A percentile compares a stretch with the other conserved stretches of the same genome.
phyloP scores from a whole-genome alignment of 1,140 invertebrate genomes.

The Apis mellifera region DNA sequence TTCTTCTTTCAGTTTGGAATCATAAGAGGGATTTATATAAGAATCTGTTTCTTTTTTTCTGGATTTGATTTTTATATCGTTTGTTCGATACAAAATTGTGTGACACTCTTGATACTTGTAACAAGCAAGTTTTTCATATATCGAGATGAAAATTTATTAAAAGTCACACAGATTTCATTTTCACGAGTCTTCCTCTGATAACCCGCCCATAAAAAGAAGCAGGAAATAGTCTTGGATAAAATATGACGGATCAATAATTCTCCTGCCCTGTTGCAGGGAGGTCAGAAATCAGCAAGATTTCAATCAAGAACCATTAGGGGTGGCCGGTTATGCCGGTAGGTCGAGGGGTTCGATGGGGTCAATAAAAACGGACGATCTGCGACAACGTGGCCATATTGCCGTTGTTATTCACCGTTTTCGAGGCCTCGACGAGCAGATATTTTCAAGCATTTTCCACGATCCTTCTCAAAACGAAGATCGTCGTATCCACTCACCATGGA shows the following conservation, averaged over 20 bases:
- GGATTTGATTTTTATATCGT: too few species aligned
- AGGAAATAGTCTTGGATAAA: neutral
- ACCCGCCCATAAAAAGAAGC: neutral
- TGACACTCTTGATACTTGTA: too few species aligned
- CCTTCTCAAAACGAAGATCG: slow-evolving; percentile 23
- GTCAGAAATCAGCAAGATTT: slow-evolving; percentile 72
- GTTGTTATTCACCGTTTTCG: slow-evolving; percentile 59
- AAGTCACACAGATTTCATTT: too few species aligned
- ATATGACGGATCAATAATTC: slow-evolving; percentile 34
- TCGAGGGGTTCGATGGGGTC: slow-evolving; percentile 47
- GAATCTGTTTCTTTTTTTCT: too few species aligned
- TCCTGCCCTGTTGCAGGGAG: slow-evolving; percentile 20
- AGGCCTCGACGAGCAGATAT: slow-evolving; percentile 66
- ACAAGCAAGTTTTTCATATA: too few species aligned
- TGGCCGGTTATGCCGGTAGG: slow-evolving; percentile 52
- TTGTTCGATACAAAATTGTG: too few species aligned
- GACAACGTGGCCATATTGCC: slow-evolving; percentile 48
- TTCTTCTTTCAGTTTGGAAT: too few species aligned
- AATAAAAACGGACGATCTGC: slow-evolving; percentile 39
- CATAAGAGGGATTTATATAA: too few species aligned
- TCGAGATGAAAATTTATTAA: too few species aligned
- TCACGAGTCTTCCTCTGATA: neutral
- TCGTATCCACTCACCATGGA: slow-evolving; percentile 7
- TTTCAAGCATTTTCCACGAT: slow-evolving; percentile 15
- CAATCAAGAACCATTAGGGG: slow-evolving; percentile 70